Evolutionary conservation across 2,113 vertebrate species (phyloP).

Genomic region (Aegithalos caudatus): DNA sequence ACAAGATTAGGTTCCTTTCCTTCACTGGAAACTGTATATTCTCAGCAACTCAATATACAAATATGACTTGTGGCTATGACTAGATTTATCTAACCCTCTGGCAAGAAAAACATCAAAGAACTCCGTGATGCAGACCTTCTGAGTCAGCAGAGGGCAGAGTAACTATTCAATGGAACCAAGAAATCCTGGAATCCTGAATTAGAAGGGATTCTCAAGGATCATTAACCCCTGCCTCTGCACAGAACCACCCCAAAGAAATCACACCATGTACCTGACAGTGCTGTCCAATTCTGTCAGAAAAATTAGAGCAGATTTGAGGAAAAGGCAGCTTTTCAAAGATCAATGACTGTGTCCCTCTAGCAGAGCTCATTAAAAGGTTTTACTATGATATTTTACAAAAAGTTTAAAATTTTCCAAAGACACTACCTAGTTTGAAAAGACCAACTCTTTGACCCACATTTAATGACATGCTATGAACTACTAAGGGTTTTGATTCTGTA

Average conservation of each 20-base stretch:
- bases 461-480: background rate
- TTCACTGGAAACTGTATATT: background rate
- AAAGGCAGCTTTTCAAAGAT: background rate
- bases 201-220: background rate
- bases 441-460: background rate
- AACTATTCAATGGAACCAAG: background rate
- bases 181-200: background rate
- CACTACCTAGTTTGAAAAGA: background rate
- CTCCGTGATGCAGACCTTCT: background rate
- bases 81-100: background rate
- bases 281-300: background rate
- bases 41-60: background rate
- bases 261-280: background rate
- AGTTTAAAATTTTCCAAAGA: background rate
- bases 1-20: background rate
- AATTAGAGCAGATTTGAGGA: background rate
- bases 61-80: background rate
- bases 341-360: background rate
- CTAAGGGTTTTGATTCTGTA: background rate
- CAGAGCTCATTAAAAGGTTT: background rate
- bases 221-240: background rate
- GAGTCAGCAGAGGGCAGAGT: conserved; percentile 22
- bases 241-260: background rate
- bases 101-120: background rate
- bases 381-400: background rate